Percentiles rank a stretch among this genome's conserved stretches.
Evolutionary conservation across 2,797 vertebrate genomes (phyloP).

Genomic region (Anableps anableps): DNA sequence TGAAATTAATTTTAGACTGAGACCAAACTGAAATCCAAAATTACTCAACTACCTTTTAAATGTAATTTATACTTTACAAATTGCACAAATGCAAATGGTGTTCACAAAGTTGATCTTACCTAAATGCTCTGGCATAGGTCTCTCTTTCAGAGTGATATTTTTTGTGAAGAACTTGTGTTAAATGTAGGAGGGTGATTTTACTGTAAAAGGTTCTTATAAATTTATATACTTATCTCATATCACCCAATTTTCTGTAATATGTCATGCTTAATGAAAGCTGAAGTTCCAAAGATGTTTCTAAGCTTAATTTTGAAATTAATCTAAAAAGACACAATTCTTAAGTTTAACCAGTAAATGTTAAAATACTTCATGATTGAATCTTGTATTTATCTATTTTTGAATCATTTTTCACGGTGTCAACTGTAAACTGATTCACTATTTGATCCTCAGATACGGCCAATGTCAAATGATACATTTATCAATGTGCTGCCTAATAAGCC

Average conservation of each 20-base stretch:
- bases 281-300: neutral
- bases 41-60: too few relatives aligned
- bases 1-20: too few relatives aligned
- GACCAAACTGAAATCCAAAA: too few relatives aligned
- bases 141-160: neutral
- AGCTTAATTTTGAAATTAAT: neutral
- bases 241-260: neutral
- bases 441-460: constrained; percentile 60
- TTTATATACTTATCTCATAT: neutral
- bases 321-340: neutral
- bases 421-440: constrained; percentile 11
- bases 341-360: neutral
- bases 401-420: constrained; percentile 47
- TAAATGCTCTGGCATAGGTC: neutral
- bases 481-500: constrained; percentile 83
- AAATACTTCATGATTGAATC: neutral
- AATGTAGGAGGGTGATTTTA: neutral
- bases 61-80: too few relatives aligned
- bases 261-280: neutral
- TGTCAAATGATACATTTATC: constrained; percentile 82
- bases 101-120: neutral
- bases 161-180: neutral
- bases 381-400: constrained; percentile 27
- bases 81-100: neutral
- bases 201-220: neutral